Percentiles rank a stretch among this genome's conserved stretches.
Evolutionary conservation across 1,140 invertebrate species (phyloP).

Genomic region (Papilio helenus): DNA sequence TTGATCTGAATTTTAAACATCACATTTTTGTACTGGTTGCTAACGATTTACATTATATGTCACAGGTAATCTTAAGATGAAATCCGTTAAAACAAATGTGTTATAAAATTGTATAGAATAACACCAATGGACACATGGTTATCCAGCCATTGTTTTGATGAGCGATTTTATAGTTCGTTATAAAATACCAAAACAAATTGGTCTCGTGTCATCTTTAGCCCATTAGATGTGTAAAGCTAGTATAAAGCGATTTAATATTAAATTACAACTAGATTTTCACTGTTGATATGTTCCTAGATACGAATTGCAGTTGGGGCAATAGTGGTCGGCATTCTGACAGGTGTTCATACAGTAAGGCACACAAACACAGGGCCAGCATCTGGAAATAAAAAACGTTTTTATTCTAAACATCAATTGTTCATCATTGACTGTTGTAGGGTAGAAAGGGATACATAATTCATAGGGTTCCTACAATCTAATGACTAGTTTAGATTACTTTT

Average conservation of each 20-base stretch:
- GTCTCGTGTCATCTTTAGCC: background rate
- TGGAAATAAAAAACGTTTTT: constrained; percentile 62
- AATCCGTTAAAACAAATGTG: background rate
- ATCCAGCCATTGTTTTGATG: background rate
- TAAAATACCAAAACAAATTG: background rate
- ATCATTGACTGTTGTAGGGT: background rate
- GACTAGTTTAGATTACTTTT: too few species aligned
- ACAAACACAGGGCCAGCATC: constrained; percentile 84
- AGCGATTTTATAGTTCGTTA: background rate
- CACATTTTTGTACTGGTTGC: background rate
- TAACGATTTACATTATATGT: background rate
- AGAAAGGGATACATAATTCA: too few species aligned
- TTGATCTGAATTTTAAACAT: background rate
- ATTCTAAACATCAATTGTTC: constrained; percentile 12
- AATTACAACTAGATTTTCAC: background rate
- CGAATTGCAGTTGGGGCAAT: constrained; percentile 86
- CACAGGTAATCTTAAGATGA: background rate
- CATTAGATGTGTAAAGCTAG: background rate
- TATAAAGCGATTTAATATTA: background rate
- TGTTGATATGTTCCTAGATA: constrained; percentile 82
- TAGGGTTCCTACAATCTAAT: too few species aligned
- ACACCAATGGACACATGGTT: background rate
- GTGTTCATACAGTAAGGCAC: constrained; percentile 86
- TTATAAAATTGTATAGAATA: background rate
- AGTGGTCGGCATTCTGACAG: constrained; percentile 86